phyloP scores from a whole-genome alignment of 2,888 invertebrate genomes.

The Parascotia fuliginaria region DNA sequence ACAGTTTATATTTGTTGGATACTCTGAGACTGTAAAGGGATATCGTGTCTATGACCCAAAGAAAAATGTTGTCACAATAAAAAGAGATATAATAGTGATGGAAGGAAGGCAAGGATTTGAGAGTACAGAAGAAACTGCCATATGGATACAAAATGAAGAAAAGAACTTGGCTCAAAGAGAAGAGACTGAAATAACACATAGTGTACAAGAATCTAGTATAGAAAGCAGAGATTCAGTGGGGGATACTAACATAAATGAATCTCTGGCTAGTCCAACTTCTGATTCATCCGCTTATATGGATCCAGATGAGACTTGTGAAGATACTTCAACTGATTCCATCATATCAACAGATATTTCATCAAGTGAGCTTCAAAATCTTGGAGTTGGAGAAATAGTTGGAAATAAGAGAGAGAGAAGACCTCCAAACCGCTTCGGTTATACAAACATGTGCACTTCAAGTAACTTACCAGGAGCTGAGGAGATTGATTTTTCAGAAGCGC shows the following conservation, averaged over 20 bases:
- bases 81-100: conserved; percentile 6
- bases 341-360: conserved; percentile 7
- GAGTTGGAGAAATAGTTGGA: conserved; percentile 3
- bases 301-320: conserved; percentile 1
- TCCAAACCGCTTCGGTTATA: conserved; percentile 1
- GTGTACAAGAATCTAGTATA: neutral
- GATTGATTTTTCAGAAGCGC: conserved; percentile 6
- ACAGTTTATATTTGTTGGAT: neutral
- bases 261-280: neutral
- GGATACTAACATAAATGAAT: neutral
- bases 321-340: conserved; percentile 3
- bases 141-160: conserved; percentile 6
- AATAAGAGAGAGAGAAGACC: conserved; percentile 7
- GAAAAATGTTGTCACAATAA: conserved; percentile 4
- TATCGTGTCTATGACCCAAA: neutral
- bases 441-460: neutral
- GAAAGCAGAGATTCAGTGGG: conserved; percentile 11
- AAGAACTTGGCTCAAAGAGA: neutral
- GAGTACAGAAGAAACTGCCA: conserved; percentile 13
- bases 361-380: conserved; percentile 1
- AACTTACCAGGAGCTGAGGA: neutral
- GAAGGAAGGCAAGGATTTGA: conserved; percentile 8
- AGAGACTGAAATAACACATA: neutral
- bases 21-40: neutral
- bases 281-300: conserved; percentile 2